Base-by-base conservation (phyloP, 2,113 vertebrate genomes). In the Tragulus kanchil region DNA sequence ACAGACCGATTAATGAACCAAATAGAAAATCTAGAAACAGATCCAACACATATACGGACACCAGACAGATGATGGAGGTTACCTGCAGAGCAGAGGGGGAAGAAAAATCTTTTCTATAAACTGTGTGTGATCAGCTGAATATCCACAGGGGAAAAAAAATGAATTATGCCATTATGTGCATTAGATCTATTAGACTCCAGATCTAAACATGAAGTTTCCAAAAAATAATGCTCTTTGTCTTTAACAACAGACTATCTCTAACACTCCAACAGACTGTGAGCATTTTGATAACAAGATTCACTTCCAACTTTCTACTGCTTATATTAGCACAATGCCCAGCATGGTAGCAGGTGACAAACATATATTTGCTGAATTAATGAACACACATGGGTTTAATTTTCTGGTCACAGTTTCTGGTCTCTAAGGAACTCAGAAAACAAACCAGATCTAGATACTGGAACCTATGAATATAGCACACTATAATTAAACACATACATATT, bases 341-440 rank as follows among this genome's bases (percentile, higher is more conserved):
- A 62, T 14, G 36, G 25, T 42, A 71, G 59, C 36, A 95, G 71
- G 16, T 88, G 65, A 50, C 71, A 81, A 81, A 90, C 65, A 62
- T 16, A 13, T 31, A 58, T 95, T 73, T 87, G 48, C 42, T 96
- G 69, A 89, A 85, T 85, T 85, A 92, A 84, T 48, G 92, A 90
- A 87, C 42, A 95, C 17, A 94, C 17, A 85, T 12, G 23, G 73
- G 13, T 78, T 93, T 85, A 88, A 56, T 21, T 88, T 21, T 21
- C 67, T 67, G 42, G 28, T 45, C 73, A 77, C 23, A 90, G n/a
- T 75, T 83, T 93, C 42, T 90, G 9, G 58, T 93, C 73, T 87
- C 58, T n/a, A 94, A 67, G 31, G 48, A 96, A 95, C 50, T 64
- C 11, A 90, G 79, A 83, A 96, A 95, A 95, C 25, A 97, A 93